These are phyloP conservation scores for Mungos mungo DNA, from an alignment of 2,113 vertebrate genomes.

Conservation along the genomic window DNA sequence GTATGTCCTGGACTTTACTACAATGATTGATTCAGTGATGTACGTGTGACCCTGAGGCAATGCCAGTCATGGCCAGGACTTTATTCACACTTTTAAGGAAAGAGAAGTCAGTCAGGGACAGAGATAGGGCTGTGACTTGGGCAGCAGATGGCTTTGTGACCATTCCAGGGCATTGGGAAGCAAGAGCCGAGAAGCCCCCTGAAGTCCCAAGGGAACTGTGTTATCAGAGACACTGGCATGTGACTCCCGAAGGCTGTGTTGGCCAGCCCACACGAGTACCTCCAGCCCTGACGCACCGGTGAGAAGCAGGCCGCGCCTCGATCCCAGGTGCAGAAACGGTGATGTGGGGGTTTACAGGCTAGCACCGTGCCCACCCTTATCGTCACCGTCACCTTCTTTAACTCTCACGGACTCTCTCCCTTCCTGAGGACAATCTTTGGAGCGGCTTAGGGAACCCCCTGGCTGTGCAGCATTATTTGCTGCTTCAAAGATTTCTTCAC, in stretches of 20 bases:
- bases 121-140: background rate
- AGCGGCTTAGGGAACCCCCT: background rate
- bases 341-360: background rate
- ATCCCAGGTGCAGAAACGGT: background rate
- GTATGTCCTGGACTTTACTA: background rate
- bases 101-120: background rate
- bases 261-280: background rate
- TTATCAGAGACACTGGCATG: background rate
- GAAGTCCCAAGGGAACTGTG: background rate
- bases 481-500: background rate
- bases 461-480: no score
- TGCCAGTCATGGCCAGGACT: background rate
- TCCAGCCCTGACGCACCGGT: fast-evolving
- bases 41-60: fast-evolving
- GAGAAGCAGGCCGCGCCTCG: background rate
- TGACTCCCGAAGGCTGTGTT: background rate
- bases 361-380: fast-evolving
- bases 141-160: background rate
- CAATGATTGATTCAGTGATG: background rate
- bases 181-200: background rate
- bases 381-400: background rate
- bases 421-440: background rate
- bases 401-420: no score
- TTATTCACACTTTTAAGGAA: background rate
- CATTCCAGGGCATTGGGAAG: background rate